Evolutionary conservation across 1,140 invertebrate genomes (phyloP), one percentile per base, ranked within the genome.

Genomic region (Platyscapa corneri): DNA sequence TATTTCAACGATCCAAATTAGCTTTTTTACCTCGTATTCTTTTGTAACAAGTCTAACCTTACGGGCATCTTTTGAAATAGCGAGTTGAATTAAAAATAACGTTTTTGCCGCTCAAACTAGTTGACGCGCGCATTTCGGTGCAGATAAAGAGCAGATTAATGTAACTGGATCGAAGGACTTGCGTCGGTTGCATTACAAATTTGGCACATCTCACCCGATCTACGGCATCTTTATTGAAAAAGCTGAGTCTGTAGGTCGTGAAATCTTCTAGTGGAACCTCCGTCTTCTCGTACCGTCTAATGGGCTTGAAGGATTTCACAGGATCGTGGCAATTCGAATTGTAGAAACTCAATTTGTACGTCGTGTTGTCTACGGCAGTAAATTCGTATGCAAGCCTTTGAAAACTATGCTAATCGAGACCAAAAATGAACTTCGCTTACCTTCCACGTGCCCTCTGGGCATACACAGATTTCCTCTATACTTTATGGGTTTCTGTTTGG

Each of bases 231-330:
- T 27, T 64, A 0, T 34, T 18, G 42, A 39, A 84, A 42, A 84
- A 93, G 80, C 92, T 93, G 34, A 92, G 89, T 18, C 87, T 92
- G 42, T 93, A 91, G 0, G 89, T 93, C 12, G 91, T 92, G 84
- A 89, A 89, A 89, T 92, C 94, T 85, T 96, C 95, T 90, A 96
- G 94, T 3, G 94, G 94, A 27, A 87, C 92, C 60, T 93, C 89
- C 6, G 93, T 91, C 89, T 93, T 94, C 65, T 92, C 90, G 84
- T 94, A 95, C 82, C 89, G 90, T 77, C 92, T 89, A 46, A 88
- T 65, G 0, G 94, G 94, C 20, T 91, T 93, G 80, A 90, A 94
- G 20, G 94, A 93, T 56, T 90, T 87, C 0, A 91, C 87, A 14
- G 90, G 90, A 5, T 91, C 82, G 16, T 87, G 67, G 83, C 92